phyloP scores from a whole-genome alignment of 2,888 invertebrate genomes.

The Dolichopus griseipennis region DNA sequence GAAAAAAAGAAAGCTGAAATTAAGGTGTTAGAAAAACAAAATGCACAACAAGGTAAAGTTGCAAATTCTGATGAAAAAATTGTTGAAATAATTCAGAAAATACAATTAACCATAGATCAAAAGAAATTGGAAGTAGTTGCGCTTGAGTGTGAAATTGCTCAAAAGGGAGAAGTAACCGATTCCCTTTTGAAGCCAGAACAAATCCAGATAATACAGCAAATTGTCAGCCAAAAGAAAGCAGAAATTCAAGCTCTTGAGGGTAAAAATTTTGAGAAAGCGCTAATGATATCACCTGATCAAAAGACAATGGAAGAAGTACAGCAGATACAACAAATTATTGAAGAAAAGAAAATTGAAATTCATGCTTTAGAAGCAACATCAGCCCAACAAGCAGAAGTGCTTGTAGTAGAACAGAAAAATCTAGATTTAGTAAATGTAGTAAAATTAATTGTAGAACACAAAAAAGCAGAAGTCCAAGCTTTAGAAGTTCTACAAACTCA shows the following conservation, averaged over 20 bases:
- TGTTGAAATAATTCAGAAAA: background rate
- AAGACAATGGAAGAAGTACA: background rate
- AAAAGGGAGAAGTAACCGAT: background rate
- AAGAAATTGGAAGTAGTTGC: background rate
- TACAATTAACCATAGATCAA: background rate
- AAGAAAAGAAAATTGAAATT: conserved; percentile 1
- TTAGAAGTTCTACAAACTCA: background rate
- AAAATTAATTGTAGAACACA: background rate
- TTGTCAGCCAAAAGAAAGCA: background rate
- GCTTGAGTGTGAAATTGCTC: background rate
- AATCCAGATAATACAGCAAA: background rate
- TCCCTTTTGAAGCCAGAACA: background rate
- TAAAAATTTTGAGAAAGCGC: background rate
- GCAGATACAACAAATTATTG: background rate
- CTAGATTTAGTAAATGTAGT: background rate
- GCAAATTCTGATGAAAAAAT: background rate
- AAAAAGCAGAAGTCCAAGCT: background rate
- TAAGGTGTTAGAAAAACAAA: background rate
- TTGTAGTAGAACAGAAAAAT: background rate
- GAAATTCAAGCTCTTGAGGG: background rate
- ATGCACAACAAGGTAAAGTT: background rate
- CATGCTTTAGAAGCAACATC: background rate
- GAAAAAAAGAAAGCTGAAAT: background rate
- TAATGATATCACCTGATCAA: background rate
- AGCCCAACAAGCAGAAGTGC: background rate